Evolutionary conservation across 2,888 invertebrate genomes (phyloP), one percentile per base, ranked within the genome.

Genomic region (Ochropleura leucogaster): DNA sequence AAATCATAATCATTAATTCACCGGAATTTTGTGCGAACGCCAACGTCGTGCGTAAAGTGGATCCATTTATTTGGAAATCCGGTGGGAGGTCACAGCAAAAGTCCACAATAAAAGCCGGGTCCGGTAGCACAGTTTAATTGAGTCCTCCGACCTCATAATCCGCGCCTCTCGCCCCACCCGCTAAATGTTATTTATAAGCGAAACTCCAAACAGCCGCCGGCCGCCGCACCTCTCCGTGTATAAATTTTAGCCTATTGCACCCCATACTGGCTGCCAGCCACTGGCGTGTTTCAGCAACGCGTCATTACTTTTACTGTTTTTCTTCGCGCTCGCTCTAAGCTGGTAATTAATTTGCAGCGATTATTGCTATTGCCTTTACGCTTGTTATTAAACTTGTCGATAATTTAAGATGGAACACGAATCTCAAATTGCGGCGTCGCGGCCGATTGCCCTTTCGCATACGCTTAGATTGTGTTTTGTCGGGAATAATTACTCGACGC

Each of bases 131-230:
- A 92, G 93, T 96, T 96, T 96, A 96, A 96, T 96, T 96, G 96
- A 96, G 95, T 96, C 95, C 95, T 95, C 93, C 95, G 94, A 96
- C 96, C 96, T 96, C 95, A 96, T 96, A 96, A 96, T 95, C 95
- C 94, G 92, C 84, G 88, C 92, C 92, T 91, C 92, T 91, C 93
- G 92, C 92, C 91, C 94, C 93, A 88, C 94, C 94, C 94, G 93
- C 94, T 94, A 94, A 95, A 95, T 95, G 95, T 95, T 96, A 96
- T 96, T 96, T 96, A 95, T 95, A 95, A 94, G 93, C 93, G 93
- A 90, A 93, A 94, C 93, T 93, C 93, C 88, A 89, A 92, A 92
- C 92, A 89, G 83, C 90, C 88, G 89, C 85, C 90, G 89, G 89
- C 89, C 88, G 92, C 86, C 89, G 88, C 90, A 89, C 90, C 91